A percentile compares a stretch with the other conserved stretches of the same genome.
phyloP scores from a whole-genome alignment of 2,888 invertebrate genomes.

The Galeopsomyia nigrocyanea region DNA sequence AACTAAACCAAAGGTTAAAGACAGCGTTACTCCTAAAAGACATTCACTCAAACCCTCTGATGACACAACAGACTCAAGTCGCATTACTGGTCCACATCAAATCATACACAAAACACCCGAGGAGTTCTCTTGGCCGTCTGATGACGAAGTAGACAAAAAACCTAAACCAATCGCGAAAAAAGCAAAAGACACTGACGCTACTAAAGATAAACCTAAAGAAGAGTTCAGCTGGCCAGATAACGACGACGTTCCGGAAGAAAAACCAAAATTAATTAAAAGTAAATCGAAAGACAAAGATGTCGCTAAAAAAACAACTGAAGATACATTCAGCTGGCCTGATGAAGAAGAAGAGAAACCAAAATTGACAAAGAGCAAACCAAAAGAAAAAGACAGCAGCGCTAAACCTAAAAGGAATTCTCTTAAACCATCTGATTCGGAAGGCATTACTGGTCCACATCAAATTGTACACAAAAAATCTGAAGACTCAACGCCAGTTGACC shows the following conservation, averaged over 20 bases:
- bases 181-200: not conserved
- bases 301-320: not conserved
- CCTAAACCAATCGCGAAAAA: too few species aligned
- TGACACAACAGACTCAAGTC: too few species aligned
- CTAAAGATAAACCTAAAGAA: not conserved
- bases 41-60: too few species aligned
- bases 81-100: too few species aligned
- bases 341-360: slow-evolving; percentile 5
- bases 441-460: slow-evolving; percentile 28
- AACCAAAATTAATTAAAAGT: not conserved
- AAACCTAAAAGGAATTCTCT: not conserved
- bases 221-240: not conserved
- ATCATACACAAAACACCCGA: too few species aligned
- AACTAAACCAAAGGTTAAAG: too few species aligned
- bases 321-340: not conserved
- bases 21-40: too few species aligned
- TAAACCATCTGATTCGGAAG: slow-evolving; percentile 3
- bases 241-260: too few species aligned
- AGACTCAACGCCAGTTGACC: not conserved
- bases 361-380: not conserved
- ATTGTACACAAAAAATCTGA: slow-evolving; percentile 21
- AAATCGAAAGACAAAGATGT: too few species aligned
- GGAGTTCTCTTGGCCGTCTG: too few species aligned
- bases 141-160: too few species aligned
- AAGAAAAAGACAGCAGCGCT: not conserved